A percentile compares a stretch with the other conserved stretches of the same genome.
These are phyloP conservation scores for Penaeus chinensis DNA, from an alignment of 1,140 invertebrate genomes.

Conservation along the genomic window DNA sequence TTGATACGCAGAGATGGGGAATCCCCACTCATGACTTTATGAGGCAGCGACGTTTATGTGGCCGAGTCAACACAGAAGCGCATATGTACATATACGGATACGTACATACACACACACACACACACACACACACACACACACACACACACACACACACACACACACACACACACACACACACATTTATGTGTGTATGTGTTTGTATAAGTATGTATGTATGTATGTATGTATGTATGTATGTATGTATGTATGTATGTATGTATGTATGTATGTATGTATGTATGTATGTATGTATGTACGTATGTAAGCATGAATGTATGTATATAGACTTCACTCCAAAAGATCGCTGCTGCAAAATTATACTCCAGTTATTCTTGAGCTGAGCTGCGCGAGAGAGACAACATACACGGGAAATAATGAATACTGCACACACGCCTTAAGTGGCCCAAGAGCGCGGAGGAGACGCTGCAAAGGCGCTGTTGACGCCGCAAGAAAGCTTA, in stretches of 20 bases:
- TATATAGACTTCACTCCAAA: too few relatives aligned
- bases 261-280: not conserved
- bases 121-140: not conserved
- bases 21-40: too few relatives aligned
- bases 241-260: not conserved
- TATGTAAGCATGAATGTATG: too few relatives aligned
- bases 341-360: too few relatives aligned
- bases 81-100: not conserved
- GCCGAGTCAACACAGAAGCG: not conserved
- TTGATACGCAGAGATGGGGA: too few relatives aligned
- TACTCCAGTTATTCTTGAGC: too few relatives aligned
- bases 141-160: conserved; percentile 4
- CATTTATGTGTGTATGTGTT: not conserved
- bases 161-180: not conserved
- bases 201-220: not conserved
- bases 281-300: not conserved
- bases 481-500: too few relatives aligned
- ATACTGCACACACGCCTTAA: too few relatives aligned
- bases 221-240: not conserved
- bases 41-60: not conserved
- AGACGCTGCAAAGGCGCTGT: too few relatives aligned
- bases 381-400: too few relatives aligned
- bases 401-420: too few relatives aligned
- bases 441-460: too few relatives aligned
- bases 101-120: not conserved